phyloP scores from a whole-genome alignment of 2,888 invertebrate genomes.

The Ypsolopha scabrella region DNA sequence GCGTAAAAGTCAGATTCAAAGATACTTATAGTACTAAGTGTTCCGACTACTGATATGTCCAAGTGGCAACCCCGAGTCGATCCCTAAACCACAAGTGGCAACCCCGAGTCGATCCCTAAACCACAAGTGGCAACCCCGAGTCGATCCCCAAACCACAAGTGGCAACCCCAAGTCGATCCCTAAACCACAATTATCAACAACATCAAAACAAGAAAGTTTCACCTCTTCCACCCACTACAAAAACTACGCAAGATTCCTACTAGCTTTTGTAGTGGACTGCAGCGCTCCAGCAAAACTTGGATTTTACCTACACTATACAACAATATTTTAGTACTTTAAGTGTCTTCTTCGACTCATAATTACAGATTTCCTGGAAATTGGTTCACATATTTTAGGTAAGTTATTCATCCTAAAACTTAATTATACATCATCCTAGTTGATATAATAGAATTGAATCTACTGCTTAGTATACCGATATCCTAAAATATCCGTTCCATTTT shows the following conservation, averaged over 20 bases:
- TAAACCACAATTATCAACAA: conserved; percentile 66
- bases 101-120: conserved; percentile 62
- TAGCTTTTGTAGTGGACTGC: background rate
- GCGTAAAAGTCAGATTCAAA: conserved; percentile 46
- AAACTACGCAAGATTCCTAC: background rate
- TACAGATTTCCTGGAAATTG: background rate
- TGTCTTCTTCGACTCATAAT: conserved; percentile 48
- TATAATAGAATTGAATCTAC: background rate
- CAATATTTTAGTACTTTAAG: conserved; percentile 61
- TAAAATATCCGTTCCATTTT: background rate
- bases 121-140: conserved; percentile 38
- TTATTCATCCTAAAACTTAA: background rate
- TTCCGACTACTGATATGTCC: conserved; percentile 60
- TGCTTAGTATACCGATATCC: background rate
- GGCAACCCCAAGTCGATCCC: conserved; percentile 53
- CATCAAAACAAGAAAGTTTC: conserved; percentile 50
- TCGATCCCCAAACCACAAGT: too few species aligned
- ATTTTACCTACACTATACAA: conserved; percentile 37
- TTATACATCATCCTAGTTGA: background rate
- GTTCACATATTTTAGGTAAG: conserved; percentile 15
- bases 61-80: conserved; percentile 19
- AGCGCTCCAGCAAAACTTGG: background rate
- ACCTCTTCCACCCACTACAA: background rate
- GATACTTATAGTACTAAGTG: conserved; percentile 68
- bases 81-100: too few species aligned